Conservation (phyloP, 2,888 invertebrate genomes). For the Alentia gelatinosa region DNA sequence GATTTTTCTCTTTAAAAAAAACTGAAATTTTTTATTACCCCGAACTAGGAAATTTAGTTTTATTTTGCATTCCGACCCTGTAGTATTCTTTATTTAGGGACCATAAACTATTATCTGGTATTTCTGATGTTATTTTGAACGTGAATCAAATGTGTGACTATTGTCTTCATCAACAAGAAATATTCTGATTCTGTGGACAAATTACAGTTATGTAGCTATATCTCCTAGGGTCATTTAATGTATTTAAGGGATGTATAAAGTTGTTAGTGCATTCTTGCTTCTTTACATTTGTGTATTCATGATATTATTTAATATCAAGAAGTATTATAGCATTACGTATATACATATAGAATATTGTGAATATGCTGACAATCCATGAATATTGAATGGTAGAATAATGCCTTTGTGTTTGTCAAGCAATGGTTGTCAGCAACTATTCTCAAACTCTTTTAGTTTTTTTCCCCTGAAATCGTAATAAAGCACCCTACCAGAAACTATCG, state of each 20-base stretch:
- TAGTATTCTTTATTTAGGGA: not conserved
- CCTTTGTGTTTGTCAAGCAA: constrained; percentile 22
- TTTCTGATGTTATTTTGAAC: too few relatives aligned
- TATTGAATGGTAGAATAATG: not conserved
- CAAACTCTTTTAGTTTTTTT: not conserved
- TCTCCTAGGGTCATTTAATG: not conserved
- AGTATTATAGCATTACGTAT: constrained; percentile 13
- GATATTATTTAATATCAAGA: constrained; percentile 35
- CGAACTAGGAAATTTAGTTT: too few relatives aligned
- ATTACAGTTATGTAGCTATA: not conserved
- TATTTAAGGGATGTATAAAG: constrained; percentile 45
- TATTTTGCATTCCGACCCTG: not conserved
- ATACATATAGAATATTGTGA: constrained; percentile 9
- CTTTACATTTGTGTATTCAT: not conserved
- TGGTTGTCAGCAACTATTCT: not conserved
- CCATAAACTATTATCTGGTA: not conserved
- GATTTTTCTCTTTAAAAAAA: not conserved
- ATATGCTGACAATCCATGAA: not conserved
- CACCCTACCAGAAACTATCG: not conserved
- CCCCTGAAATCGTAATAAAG: not conserved
- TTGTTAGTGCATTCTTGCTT: constrained; percentile 40
- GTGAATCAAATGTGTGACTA: not conserved
- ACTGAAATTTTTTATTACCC: not conserved
- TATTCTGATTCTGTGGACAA: not conserved
- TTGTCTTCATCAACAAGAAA: not conserved